Base-by-base conservation (phyloP, 2,113 vertebrate species). In the Tylochromis polylepis region DNA sequence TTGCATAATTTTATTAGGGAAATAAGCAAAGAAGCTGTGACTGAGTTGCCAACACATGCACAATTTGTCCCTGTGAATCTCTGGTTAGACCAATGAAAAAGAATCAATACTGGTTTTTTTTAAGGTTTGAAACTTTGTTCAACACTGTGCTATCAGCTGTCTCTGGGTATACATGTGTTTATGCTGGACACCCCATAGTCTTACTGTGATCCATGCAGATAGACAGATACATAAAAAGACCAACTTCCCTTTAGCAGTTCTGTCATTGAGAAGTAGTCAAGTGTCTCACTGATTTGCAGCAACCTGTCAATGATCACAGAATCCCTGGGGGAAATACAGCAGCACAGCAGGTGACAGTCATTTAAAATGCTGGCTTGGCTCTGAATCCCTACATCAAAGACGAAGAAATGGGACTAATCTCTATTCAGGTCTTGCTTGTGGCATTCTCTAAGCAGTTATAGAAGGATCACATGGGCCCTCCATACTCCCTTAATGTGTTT, bases 271-370 rank as follows among this genome's bases (percentile, higher is more conserved):
- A 78, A 87, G 79, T 82, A 93, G 85, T 90, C 84, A 88, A 92
- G 89, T 85, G 86, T 85, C 83, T 90, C 72, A 89, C 85, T 91
- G 92, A 92, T 93, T 88, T 83, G 82, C 88, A 79, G 91, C 82
- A 87, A 90, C 89, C 88, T 92, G 89, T 88, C 91, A 92, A 90
- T 91, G 90, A 94, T 93, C 91, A 91, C 77, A 94, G 87, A 36
- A 43, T 91, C 90, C 93, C 90, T 80, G 81, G 90, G 43, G 93
- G 88, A 90, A 55, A 88, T 92, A 88, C 91, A 91, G 89, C 90
- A 57, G 84, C 89, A 72, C 94, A 95, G 93, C 94, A 95, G 94
- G 92, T 91, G 94, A 88, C 86, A 91, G 91, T 91, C 92, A 95
- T 93, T 92, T 94, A 86, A 89, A 88, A 92, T 92, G 88, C 89